These are phyloP conservation scores for Leptinotarsa lineolata DNA, from an alignment of 1,140 invertebrate species.

Conservation along the genomic window DNA sequence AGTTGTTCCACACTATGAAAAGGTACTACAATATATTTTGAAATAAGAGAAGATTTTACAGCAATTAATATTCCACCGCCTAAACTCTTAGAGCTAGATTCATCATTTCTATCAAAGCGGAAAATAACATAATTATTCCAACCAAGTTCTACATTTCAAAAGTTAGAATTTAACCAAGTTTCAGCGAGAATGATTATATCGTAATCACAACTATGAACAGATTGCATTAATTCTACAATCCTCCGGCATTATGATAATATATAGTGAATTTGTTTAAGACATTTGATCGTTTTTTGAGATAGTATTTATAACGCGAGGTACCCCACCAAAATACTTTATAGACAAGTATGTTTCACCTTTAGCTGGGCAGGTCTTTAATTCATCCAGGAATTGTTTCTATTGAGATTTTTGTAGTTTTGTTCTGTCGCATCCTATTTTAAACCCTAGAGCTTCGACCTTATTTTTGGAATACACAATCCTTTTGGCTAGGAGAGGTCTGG, in stretches of 20 bases:
- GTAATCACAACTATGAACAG: too few relatives aligned
- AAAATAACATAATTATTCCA: too few relatives aligned
- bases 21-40: too few relatives aligned
- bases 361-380: conserved; percentile 12
- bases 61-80: conserved; percentile 10
- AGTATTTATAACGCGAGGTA: too few relatives aligned
- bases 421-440: conserved; percentile 15
- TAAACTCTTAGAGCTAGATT: conserved; percentile 6
- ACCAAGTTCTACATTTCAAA: too few relatives aligned
- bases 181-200: too few relatives aligned
- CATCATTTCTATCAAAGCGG: conserved; percentile 13
- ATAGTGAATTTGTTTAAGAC: too few relatives aligned
- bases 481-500: background rate
- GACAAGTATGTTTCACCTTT: conserved; percentile 7
- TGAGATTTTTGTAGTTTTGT: conserved; percentile 11
- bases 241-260: too few relatives aligned
- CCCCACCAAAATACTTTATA: conserved; percentile 4
- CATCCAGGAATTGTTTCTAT: conserved; percentile 6
- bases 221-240: too few relatives aligned
- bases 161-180: conserved; percentile 15
- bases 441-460: conserved; percentile 12
- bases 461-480: conserved; percentile 6
- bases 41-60: background rate
- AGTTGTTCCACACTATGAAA: too few relatives aligned
- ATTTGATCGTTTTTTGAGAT: background rate